Percentiles rank a stretch among this genome's conserved stretches.
phyloP scores from a whole-genome alignment of 2,113 vertebrate genomes.

The Falco punctatus region DNA sequence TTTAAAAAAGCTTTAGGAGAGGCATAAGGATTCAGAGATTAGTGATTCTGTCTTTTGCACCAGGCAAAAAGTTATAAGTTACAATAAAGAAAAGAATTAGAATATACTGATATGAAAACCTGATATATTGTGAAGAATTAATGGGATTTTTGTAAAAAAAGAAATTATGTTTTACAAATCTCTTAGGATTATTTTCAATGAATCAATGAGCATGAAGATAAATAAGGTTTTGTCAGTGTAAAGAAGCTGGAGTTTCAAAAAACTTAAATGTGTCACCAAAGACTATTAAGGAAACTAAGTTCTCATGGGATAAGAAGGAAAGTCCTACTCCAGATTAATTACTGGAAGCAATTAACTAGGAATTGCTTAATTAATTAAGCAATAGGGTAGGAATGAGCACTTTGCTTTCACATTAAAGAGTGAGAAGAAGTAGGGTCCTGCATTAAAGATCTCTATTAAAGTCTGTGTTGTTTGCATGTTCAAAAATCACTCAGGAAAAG shows the following conservation, averaged over 20 bases:
- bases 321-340: not conserved
- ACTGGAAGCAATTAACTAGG: conserved; percentile 3
- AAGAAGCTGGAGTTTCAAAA: not conserved
- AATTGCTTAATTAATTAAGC: not conserved
- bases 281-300: not conserved
- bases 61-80: not conserved
- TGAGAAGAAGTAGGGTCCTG: not conserved
- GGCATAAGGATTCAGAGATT: not conserved
- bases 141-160: not conserved
- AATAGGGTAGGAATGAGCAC: not conserved
- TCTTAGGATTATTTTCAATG: not conserved
- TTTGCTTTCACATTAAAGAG: not conserved
- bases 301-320: not conserved
- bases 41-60: not conserved
- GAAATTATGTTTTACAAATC: not conserved
- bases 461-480: not conserved
- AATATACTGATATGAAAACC: not conserved
- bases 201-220: not conserved
- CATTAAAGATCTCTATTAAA: not conserved
- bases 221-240: not conserved
- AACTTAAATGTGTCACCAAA: not conserved
- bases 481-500: not conserved
- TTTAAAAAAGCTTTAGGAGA: not conserved
- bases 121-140: not conserved
- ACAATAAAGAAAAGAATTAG: not conserved